A percentile compares a stretch with the other conserved stretches of the same genome.
These are phyloP conservation scores for Nanger granti DNA, from an alignment of 2,113 vertebrate genomes.

Conservation along the genomic window DNA sequence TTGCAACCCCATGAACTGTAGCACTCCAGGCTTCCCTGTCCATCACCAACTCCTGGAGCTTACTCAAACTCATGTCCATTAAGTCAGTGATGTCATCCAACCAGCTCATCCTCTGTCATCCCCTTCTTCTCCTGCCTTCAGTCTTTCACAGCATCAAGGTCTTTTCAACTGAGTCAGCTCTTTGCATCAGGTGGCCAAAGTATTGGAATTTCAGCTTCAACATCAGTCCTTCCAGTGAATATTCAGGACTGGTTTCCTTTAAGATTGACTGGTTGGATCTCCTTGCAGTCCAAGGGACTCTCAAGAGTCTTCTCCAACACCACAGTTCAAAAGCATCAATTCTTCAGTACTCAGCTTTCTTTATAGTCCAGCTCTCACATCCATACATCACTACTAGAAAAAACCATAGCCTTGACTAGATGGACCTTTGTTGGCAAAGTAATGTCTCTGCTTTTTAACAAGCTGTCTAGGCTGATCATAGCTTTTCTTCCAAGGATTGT, in stretches of 20 bases:
- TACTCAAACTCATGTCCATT: background rate
- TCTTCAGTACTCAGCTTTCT: background rate
- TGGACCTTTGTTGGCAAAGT: rapidly evolving
- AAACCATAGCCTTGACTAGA: background rate
- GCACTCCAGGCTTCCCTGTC: background rate
- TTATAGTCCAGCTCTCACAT: background rate
- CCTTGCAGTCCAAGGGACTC: background rate
- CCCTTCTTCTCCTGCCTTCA: background rate
- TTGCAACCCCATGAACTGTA: background rate
- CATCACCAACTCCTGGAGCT: background rate
- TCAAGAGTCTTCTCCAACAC: background rate
- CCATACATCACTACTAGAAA: background rate
- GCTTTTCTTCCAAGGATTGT: background rate
- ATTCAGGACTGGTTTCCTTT: background rate
- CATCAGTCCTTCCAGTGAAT: background rate
- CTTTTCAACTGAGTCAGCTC: background rate
- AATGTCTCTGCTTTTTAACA: background rate
- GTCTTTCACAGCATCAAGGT: background rate
- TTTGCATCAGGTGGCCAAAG: background rate
- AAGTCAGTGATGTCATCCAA: background rate
- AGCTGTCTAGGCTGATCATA: background rate
- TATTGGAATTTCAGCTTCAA: background rate
- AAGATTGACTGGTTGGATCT: background rate
- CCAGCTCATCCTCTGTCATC: background rate
- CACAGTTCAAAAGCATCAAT: background rate